A percentile compares a stretch with the other conserved stretches of the same genome.
These are phyloP conservation scores for Polyploca ridens DNA, from an alignment of 2,888 invertebrate species.

Conservation along the genomic window DNA sequence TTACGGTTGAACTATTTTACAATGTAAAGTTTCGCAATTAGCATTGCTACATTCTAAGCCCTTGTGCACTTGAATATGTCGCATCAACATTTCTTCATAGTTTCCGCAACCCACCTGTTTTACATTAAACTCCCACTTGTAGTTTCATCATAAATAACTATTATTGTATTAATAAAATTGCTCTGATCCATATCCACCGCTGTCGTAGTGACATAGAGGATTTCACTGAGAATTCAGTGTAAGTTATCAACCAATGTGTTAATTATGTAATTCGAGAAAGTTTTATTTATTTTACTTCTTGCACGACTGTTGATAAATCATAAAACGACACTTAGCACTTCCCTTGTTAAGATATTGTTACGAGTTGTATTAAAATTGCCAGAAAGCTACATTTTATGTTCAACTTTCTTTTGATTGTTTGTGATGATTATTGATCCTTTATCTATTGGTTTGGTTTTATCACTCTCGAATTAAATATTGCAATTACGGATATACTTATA, in stretches of 20 bases:
- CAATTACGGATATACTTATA: neutral
- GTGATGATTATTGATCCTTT: too few species aligned
- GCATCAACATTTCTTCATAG: constrained; percentile 15
- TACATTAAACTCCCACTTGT: constrained; percentile 14
- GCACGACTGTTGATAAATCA: constrained; percentile 22
- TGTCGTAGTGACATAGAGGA: neutral
- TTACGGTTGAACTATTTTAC: neutral
- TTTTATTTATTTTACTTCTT: constrained; percentile 27
- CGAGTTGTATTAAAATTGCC: neutral
- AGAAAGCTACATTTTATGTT: neutral
- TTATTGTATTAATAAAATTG: constrained; percentile 19
- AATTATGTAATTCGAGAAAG: constrained; percentile 20
- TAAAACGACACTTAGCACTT: constrained; percentile 22
- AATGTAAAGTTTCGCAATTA: neutral
- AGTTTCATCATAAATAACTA: constrained; percentile 27
- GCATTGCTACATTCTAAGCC: constrained; percentile 17
- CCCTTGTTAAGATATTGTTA: constrained; percentile 1
- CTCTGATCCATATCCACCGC: neutral
- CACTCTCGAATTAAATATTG: neutral
- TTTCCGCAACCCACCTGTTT: constrained; percentile 20
- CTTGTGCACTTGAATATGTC: constrained; percentile 18
- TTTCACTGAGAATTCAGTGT: neutral
- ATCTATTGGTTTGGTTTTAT: neutral
- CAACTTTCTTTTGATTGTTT: neutral
- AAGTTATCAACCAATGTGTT: constrained; percentile 13